Base-by-base conservation (phyloP, 2,113 vertebrate genomes). In the Mirounga angustirostris region DNA sequence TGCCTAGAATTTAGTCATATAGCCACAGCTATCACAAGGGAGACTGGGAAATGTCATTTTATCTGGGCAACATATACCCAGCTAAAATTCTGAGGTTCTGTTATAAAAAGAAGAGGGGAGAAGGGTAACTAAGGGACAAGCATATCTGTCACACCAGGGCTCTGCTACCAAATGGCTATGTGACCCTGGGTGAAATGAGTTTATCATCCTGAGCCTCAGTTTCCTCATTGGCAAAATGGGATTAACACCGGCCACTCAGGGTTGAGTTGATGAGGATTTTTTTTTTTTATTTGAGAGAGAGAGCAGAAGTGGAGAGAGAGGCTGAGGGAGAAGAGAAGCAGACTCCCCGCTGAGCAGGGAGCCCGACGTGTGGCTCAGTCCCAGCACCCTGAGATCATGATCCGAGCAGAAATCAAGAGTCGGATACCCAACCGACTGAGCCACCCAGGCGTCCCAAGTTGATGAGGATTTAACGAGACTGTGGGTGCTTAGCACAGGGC, bases 1-100 rank as follows among this genome's bases (percentile, higher is more conserved):
- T 46, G 69, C n/a, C 56, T 80, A 65, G 71, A 92, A 43, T n/a
- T 43, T 58, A 79, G 46, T 67, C 61, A 33, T 10, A 11, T 30
- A 59, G 6, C 28, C 14, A 67, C 13, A 26, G 26, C 59, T 69
- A 50, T 46, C 43, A 18, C n/a, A n/a, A 36, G 5, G 24, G 33
- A 82, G 3, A 15, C 52, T 76, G 59, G n/a, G n/a, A 96, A 82
- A 61, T 43, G 58, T 46, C 52, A 43, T 90, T 95, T 86, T 43
- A 46, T 76, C 65, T 63, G 81, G 28, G 84, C 8, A 43, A 15
- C n/a, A 14, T 0, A 11, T 30, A 22, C 52, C 24, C 67, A 83
- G 59, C n/a, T 86, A 67, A 78, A 90, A 69, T 21, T 16, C 61
- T 52, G 56, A 61, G 8, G 65, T 16, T 86, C 56, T 74, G 19